Conservation (phyloP, 2,113 vertebrate genomes). For the Ginglymostoma cirratum region DNA sequence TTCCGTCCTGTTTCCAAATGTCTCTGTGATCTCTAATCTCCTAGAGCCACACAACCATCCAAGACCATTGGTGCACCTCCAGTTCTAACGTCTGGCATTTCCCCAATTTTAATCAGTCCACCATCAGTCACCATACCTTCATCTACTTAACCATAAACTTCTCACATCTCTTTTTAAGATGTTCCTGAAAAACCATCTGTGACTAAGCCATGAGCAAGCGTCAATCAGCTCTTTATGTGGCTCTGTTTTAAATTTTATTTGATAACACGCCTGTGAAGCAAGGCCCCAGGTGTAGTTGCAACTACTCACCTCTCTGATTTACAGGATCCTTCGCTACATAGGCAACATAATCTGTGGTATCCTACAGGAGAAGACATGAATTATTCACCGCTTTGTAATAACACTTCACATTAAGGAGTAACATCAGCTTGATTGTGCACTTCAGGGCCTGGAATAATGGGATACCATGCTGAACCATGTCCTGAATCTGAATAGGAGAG, state of each 20-base stretch:
- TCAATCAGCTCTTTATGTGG: neutral
- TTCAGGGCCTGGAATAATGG: neutral
- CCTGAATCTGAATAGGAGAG: neutral
- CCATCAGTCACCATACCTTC: neutral
- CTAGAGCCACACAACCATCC: neutral
- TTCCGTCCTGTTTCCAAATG: neutral
- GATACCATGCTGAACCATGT: neutral
- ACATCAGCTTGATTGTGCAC: neutral
- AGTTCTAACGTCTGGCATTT: neutral
- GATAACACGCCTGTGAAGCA: neutral
- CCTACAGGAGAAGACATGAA: constrained; percentile 3
- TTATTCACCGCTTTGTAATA: neutral
- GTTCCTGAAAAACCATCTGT: too few relatives aligned
- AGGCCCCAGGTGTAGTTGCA: neutral
- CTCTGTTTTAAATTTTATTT: neutral
- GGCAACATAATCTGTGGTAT: constrained; percentile 58
- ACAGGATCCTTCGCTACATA: constrained; percentile 72
- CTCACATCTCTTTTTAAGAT: neutral
- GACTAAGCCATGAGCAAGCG: too few relatives aligned
- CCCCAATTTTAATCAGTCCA: neutral
- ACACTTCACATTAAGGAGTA: neutral
- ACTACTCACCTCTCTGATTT: constrained; percentile 66
- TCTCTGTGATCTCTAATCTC: neutral
- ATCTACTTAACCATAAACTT: neutral
- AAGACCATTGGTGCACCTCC: too few relatives aligned